phyloP scores from a whole-genome alignment of 2,888 invertebrate genomes.

The Galerucella nymphaeae region DNA sequence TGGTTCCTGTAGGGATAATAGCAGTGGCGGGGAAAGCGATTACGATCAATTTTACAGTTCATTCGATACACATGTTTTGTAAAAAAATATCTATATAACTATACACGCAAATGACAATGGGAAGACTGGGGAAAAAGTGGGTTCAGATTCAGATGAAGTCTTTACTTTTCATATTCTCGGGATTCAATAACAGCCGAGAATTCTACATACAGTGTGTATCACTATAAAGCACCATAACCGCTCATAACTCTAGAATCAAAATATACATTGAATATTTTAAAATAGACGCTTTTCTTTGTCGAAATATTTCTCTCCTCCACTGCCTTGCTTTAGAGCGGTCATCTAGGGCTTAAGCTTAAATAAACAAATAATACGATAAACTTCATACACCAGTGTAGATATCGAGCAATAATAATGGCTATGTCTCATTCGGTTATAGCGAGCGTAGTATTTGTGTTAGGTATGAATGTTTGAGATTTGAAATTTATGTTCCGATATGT shows the following conservation, averaged over 20 bases:
- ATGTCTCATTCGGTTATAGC: constrained; percentile 26
- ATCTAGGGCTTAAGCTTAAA: constrained; percentile 4
- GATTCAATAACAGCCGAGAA: too few relatives aligned
- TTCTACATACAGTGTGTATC: too few relatives aligned
- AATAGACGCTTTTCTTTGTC: neutral
- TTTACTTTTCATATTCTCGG: too few relatives aligned
- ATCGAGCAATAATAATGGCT: constrained; percentile 28
- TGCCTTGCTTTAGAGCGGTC: constrained; percentile 1
- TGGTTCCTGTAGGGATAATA: constrained; percentile 18
- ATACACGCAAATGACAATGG: too few relatives aligned
- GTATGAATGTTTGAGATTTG: constrained; percentile 2
- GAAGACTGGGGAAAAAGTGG: too few relatives aligned
- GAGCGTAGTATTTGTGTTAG: constrained; percentile 14
- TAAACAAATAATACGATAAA: constrained; percentile 34
- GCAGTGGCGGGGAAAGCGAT: neutral
- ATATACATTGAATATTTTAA: too few relatives aligned
- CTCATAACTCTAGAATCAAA: too few relatives aligned
- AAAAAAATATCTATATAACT: too few relatives aligned
- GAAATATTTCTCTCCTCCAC: neutral
- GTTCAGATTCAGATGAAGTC: too few relatives aligned
- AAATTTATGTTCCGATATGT: neutral
- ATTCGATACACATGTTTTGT: too few relatives aligned
- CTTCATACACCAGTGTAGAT: constrained; percentile 5
- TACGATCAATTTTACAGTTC: neutral
- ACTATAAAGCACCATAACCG: too few relatives aligned